Evolutionary conservation across 1,140 invertebrate species (phyloP).

Genomic region (Triops cancriformis): DNA sequence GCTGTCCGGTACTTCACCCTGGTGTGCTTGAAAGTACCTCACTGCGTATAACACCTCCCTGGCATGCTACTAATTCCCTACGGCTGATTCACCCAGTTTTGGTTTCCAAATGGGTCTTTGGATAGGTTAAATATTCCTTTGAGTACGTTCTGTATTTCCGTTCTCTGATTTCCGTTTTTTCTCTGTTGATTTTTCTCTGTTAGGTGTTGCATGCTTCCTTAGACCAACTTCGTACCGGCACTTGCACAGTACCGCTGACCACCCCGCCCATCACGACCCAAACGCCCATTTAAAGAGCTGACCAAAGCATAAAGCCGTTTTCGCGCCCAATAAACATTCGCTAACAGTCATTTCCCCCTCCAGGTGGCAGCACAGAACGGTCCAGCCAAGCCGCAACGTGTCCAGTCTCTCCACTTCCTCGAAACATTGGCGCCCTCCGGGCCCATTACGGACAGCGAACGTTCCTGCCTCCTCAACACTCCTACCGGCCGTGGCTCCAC

Average conservation of each 20-base stretch:
- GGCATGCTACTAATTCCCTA: neutral
- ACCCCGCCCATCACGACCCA: constrained; percentile 22
- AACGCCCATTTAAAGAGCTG: constrained; percentile 25
- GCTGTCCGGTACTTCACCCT: neutral
- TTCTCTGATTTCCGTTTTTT: constrained; percentile 16
- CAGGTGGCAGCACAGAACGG: constrained; percentile 67
- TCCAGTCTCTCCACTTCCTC: constrained; percentile 27
- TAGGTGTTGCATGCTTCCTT: constrained; percentile 40
- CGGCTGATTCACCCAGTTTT: neutral
- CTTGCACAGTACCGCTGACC: constrained; percentile 28
- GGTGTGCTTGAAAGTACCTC: neutral
- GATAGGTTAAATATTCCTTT: neutral
- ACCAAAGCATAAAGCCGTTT: constrained; percentile 1
- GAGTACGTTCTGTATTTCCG: neutral
- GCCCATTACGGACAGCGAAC: constrained; percentile 32
- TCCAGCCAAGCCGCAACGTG: constrained; percentile 58
- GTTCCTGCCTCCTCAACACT: constrained; percentile 36
- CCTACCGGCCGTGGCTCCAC: constrained; percentile 32
- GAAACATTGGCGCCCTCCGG: constrained; percentile 1
- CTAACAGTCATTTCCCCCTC: neutral
- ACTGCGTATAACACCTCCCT: neutral
- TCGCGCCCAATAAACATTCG: neutral
- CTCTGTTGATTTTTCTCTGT: constrained; percentile 29
- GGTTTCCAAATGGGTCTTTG: neutral
- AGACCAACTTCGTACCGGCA: constrained; percentile 42